These are phyloP conservation scores for Muscidifurax raptorellus DNA, from an alignment of 1,140 invertebrate species.

Conservation along the genomic window DNA sequence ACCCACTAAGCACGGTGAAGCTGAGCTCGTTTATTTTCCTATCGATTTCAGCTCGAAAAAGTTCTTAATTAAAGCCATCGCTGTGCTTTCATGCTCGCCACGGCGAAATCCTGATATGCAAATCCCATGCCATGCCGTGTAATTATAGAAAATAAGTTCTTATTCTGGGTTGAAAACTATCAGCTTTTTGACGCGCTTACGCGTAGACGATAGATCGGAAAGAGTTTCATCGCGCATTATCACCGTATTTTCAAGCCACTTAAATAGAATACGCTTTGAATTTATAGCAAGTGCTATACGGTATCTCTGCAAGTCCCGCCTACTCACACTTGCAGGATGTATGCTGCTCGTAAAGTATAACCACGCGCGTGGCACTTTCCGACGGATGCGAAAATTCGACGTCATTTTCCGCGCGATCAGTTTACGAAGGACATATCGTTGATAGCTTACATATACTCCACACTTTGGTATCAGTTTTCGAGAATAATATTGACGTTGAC, in stretches of 20 bases:
- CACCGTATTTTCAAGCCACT: slow-evolving; percentile 27
- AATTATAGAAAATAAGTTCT: no score
- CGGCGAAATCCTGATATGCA: no score
- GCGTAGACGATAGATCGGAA: neutral
- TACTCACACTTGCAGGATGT: slow-evolving; percentile 66
- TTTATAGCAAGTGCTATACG: slow-evolving; percentile 60
- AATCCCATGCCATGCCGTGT: no score
- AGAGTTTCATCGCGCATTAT: neutral
- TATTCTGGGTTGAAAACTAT: no score
- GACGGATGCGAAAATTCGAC: neutral
- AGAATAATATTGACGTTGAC: no score
- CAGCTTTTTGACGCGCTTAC: neutral
- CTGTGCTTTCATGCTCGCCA: no score
- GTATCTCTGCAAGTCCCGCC: slow-evolving; percentile 60
- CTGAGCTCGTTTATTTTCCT: neutral
- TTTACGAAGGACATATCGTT: no score
- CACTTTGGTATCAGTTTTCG: no score
- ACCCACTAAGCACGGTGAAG: neutral
- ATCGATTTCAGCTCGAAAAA: slow-evolving; percentile 27
- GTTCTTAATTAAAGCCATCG: no score
- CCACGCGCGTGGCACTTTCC: slow-evolving; percentile 32
- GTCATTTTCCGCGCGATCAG: no score
- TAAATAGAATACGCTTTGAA: slow-evolving; percentile 65
- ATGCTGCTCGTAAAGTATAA: slow-evolving; percentile 62
- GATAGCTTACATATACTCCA: no score